These are phyloP conservation scores for Oceanodroma leucorhoa DNA, from an alignment of 2,797 vertebrate genomes.

Conservation along the genomic window DNA sequence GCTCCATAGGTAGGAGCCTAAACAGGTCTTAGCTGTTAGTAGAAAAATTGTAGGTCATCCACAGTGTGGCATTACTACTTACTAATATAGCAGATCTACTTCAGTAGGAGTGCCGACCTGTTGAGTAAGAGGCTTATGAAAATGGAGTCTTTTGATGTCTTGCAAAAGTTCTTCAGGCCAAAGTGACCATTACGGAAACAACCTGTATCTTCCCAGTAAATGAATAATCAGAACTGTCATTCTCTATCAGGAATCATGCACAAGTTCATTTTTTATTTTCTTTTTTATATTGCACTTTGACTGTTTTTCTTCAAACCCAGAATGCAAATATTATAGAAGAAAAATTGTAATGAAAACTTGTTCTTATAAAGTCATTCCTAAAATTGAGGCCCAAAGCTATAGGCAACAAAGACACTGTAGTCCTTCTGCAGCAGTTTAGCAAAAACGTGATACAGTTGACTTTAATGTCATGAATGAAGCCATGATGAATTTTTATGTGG, in stretches of 20 bases:
- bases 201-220: not conserved
- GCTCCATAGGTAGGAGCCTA: not conserved
- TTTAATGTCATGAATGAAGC: not conserved
- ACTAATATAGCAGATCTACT: constrained; percentile 25
- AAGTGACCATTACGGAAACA: not conserved
- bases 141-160: constrained; percentile 41
- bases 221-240: not conserved
- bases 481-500: not conserved
- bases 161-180: constrained; percentile 18
- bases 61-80: not conserved
- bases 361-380: not conserved
- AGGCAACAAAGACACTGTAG: not conserved
- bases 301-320: not conserved
- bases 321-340: not conserved
- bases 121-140: constrained; percentile 56
- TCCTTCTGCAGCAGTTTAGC: not conserved
- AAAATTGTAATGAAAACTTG: not conserved
- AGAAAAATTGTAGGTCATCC: constrained; percentile 34
- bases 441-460: not conserved
- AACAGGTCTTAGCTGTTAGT: not conserved
- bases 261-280: not conserved
- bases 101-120: constrained; percentile 18
- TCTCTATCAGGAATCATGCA: not conserved
- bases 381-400: not conserved
- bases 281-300: not conserved